Percentiles rank a stretch among this genome's conserved stretches.
Evolutionary conservation across 2,888 invertebrate genomes (phyloP).

Genomic region (Auanema freiburgensis): DNA sequence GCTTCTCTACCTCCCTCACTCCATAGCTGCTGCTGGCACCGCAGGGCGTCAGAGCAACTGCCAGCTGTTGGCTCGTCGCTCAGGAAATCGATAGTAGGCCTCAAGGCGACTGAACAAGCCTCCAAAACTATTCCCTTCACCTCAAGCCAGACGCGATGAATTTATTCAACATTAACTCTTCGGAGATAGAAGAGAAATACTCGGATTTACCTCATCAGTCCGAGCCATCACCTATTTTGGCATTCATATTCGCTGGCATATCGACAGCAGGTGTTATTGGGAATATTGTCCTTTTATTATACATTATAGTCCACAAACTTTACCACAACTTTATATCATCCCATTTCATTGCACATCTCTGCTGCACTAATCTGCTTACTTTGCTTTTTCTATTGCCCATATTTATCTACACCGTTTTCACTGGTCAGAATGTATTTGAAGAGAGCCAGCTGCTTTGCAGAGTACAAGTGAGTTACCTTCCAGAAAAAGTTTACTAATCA

Average conservation of each 20-base stretch:
- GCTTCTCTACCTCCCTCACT: not conserved
- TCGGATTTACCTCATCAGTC: slow-evolving; percentile 35
- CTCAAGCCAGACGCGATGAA: slow-evolving; percentile 12
- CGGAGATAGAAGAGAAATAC: slow-evolving; percentile 36
- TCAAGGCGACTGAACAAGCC: slow-evolving; percentile 11
- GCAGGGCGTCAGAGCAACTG: not conserved
- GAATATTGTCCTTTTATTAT: slow-evolving; percentile 54
- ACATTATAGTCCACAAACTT: slow-evolving; percentile 55
- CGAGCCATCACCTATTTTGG: slow-evolving; percentile 33
- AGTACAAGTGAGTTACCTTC: slow-evolving; percentile 45
- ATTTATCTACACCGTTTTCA: slow-evolving; percentile 54
- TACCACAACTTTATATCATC: slow-evolving; percentile 63
- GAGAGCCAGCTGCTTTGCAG: slow-evolving; percentile 52
- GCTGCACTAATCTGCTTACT: slow-evolving; percentile 59
- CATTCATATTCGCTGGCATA: slow-evolving; percentile 27
- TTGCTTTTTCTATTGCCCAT: slow-evolving; percentile 52
- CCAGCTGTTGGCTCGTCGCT: slow-evolving; percentile 12
- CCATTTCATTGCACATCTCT: slow-evolving; percentile 63
- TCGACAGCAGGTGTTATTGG: slow-evolving; percentile 47
- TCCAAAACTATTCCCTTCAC: no score
- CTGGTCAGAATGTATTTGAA: slow-evolving; percentile 53
- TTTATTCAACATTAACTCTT: slow-evolving; percentile 35
- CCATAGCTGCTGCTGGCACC: not conserved
- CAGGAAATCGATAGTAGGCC: slow-evolving; percentile 19
- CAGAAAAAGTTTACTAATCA: not conserved